Conservation (phyloP, 30 jellyfish, hydroid and myxozoan genomes). For the Morbakka virulenta region DNA sequence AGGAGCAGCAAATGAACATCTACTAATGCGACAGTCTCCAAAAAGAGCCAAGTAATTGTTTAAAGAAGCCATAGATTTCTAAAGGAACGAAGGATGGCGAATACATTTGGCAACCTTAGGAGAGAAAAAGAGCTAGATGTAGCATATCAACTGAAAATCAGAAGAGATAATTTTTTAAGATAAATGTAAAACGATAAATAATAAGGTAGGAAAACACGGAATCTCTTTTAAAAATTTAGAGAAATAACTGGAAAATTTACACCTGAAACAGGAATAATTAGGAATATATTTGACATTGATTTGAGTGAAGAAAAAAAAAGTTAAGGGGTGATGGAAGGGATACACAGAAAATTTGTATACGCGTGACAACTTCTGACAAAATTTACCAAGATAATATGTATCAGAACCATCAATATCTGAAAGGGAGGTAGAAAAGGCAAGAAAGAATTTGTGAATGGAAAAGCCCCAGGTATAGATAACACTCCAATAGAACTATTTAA, state of each 20-base stretch:
- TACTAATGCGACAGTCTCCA: conserved; percentile 13
- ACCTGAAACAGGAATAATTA: conserved; percentile 9
- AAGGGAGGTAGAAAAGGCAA: conserved; percentile 8
- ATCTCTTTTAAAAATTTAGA: not conserved
- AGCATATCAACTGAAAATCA: not conserved
- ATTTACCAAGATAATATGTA: conserved; percentile 20
- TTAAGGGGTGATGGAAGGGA: conserved; percentile 15
- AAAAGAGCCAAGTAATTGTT: conserved; percentile 28
- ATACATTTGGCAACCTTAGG: not conserved
- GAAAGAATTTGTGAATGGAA: conserved; percentile 33
- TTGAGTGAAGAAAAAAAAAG: conserved; percentile 18
- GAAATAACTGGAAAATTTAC: conserved; percentile 17
- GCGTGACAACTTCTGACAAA: conserved; percentile 6
- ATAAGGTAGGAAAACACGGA: conserved; percentile 1
- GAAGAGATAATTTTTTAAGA: conserved; percentile 7
- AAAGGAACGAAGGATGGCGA: conserved; percentile 33
- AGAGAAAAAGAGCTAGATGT: conserved; percentile 1
- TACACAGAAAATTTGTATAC: too few relatives aligned
- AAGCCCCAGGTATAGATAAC: conserved; percentile 26
- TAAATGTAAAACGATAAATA: conserved; percentile 13
- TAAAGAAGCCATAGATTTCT: not conserved
- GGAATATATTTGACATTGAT: conserved; percentile 10
- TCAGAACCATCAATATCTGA: conserved; percentile 35
- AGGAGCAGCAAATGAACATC: conserved; percentile 23
- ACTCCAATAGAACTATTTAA: conserved; percentile 23